Conservation (phyloP, 1,140 invertebrate species). For the Reticulitermes speratus region DNA sequence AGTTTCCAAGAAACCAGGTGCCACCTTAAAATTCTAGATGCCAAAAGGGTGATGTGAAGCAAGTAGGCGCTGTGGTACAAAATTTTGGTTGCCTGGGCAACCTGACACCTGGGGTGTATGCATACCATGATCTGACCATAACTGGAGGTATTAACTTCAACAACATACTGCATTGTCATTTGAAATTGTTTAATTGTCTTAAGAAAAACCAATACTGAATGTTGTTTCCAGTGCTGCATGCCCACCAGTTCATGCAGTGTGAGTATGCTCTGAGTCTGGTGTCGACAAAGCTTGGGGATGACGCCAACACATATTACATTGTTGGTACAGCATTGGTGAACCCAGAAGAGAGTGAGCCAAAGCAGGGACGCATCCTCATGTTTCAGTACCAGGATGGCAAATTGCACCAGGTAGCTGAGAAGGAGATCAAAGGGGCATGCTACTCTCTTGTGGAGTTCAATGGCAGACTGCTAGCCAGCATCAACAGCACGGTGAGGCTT, state of each 20-base stretch:
- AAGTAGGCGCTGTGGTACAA: too few relatives aligned
- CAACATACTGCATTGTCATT: too few relatives aligned
- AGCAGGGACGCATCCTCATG: conserved; percentile 81
- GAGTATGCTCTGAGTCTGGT: conserved; percentile 90
- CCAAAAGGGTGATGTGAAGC: too few relatives aligned
- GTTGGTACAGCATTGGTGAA: conserved; percentile 93
- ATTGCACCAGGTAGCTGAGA: conserved; percentile 86
- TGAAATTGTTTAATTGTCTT: too few relatives aligned
- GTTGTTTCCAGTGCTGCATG: conserved; percentile 71
- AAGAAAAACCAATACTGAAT: too few relatives aligned
- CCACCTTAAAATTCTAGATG: too few relatives aligned
- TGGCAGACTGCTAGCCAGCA: conserved; percentile 90
- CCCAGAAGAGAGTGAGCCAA: conserved; percentile 94
- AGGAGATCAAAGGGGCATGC: conserved; percentile 94
- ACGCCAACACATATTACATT: conserved; percentile 88
- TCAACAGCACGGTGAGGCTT: conserved; percentile 87
- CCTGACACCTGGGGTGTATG: too few relatives aligned
- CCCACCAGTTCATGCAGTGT: conserved; percentile 83
- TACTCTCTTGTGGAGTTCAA: conserved; percentile 92
- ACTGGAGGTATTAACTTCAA: too few relatives aligned
- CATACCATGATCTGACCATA: too few relatives aligned
- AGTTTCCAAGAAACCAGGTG: too few relatives aligned
- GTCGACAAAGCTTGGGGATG: conserved; percentile 88
- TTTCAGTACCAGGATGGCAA: conserved; percentile 93
- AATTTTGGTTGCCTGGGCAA: too few relatives aligned